Base-by-base conservation (phyloP, 1,140 invertebrate species). In the Camponotus vicinus region DNA sequence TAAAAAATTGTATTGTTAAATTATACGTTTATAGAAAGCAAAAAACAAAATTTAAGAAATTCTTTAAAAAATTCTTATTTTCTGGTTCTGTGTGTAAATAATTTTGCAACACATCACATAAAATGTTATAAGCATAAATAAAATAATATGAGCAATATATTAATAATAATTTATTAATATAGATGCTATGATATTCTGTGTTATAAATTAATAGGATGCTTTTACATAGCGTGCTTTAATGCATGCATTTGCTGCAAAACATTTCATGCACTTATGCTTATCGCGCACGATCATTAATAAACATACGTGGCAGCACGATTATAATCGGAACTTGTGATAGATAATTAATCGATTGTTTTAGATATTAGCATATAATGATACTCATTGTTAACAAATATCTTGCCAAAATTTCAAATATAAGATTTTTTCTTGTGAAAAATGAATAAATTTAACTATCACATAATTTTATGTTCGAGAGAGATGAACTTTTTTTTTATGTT, bases 271-370 rank as follows among this genome's bases (percentile, higher is more conserved):
- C 82, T 86, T 86, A 80, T 77, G 92, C 91, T 93, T 93, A 59
- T 91, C 87, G 89, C 91, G 92, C 91, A 91, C 90, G 86, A 92
- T 88, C 87, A 91, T 66, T 92, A 66, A 75, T 84, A 86, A 85
- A 69, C 85, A 87, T 83, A 78, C 83, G 63, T 86, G 63, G 45
- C 79, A 79, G 70, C 92, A 82, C 83, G 76, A 71, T 73, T 85
- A 84, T 78, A 66, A 78, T 83, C 34, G 71, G 21, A 70, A n/a
- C n/a, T 83, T 75, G 18, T 37, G 34, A 61, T 34, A 42, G 13
- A 45, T 70, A 70, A 67, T 69, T 34, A 32, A 80, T 32, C 37
- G 18, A 79, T 69, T 52, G 42, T 32, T 70, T 18, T 80, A 69
- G 52, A 52, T 40, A n/a, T 80, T 80, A 69, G 45, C 34, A 13